Evolutionary conservation across 2,888 invertebrate species (phyloP), one percentile per base, ranked within the genome.

Genomic region (Pediacus dermestoides): DNA sequence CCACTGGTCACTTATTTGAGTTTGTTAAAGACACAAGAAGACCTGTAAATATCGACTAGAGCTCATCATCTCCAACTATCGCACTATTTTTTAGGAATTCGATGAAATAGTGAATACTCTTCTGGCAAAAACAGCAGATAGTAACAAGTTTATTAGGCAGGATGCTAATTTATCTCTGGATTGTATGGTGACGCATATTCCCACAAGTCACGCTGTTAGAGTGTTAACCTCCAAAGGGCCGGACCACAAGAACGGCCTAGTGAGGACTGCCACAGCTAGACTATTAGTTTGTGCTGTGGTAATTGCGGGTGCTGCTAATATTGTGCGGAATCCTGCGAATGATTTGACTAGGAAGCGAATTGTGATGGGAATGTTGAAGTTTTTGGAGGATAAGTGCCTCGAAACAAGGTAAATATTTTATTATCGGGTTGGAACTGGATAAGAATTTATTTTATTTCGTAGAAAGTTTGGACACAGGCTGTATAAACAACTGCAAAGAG

Each of bases 121-220:
- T 30, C 68, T 87, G 37, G 73, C 72, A 39, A 85, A 84, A 67
- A 80, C 81, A 0, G 82, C 85, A 28, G 86, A 87, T 63, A 80
- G 78, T 52, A 83, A 81, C 57, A 79, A 77, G 34, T 82, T 86
- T 49, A 84, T 88, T 48, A 73, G 84, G 4, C 80, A 84, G 42
- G 87, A 87, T 37, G 82, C 85, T 14, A 84, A 85, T 60, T 69
- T 80, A 32, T 80, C 86, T 0, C 68, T 88, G 27, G 80, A 80
- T 50, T 73, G 75, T 21, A 76, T 88, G 68, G 80, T 86, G 3
- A 81, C 81, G 37, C 73, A 75, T 46, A 77, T 81, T 1, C 76
- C 81, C 2, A 73, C 78, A n/a, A 69, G 69, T 25, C 76, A 76
- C 48, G 67, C 74, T 0, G 67, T 77, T 46, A 65, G 76, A 12